Evolutionary conservation across 2,113 vertebrate genomes (phyloP).

Genomic region (Abramis brama): DNA sequence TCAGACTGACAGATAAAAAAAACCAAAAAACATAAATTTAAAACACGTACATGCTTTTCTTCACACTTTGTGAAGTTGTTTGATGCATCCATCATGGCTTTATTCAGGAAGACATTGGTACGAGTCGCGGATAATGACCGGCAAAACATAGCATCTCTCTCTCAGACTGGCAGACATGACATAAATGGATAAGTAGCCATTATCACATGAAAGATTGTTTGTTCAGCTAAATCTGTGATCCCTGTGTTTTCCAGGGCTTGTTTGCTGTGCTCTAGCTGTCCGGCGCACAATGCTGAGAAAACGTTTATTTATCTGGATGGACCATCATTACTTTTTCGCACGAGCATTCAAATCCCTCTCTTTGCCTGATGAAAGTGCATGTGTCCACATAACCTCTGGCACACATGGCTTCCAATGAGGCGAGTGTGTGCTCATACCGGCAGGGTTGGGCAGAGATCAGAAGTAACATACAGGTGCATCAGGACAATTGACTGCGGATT

Average conservation of each 20-base stretch:
- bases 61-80: slow-evolving; percentile 41
- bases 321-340: slow-evolving; percentile 34
- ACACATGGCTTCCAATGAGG: slow-evolving; percentile 19
- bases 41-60: background rate
- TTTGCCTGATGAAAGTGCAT: slow-evolving; percentile 11
- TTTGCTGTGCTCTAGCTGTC: slow-evolving; percentile 40
- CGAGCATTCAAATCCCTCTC: slow-evolving; percentile 42
- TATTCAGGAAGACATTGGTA: slow-evolving; percentile 39
- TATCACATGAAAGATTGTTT: slow-evolving; percentile 90
- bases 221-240: slow-evolving; percentile 89
- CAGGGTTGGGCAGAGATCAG: slow-evolving; percentile 70
- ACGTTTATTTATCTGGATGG: slow-evolving; percentile 48
- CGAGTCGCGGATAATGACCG: slow-evolving; percentile 41
- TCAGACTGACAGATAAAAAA: no score
- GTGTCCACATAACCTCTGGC: slow-evolving; percentile 30
- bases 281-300: slow-evolving; percentile 43
- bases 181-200: slow-evolving; percentile 93
- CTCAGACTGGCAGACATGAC: slow-evolving; percentile 81
- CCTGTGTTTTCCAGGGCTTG: slow-evolving; percentile 63
- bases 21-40: background rate
- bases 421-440: slow-evolving; percentile 23
- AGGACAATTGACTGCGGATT: slow-evolving; percentile 71
- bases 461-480: slow-evolving; percentile 78
- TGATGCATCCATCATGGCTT: slow-evolving; percentile 29
- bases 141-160: background rate